phyloP scores from a whole-genome alignment of 2,113 vertebrate species.

The Oxyruncus cristatus region DNA sequence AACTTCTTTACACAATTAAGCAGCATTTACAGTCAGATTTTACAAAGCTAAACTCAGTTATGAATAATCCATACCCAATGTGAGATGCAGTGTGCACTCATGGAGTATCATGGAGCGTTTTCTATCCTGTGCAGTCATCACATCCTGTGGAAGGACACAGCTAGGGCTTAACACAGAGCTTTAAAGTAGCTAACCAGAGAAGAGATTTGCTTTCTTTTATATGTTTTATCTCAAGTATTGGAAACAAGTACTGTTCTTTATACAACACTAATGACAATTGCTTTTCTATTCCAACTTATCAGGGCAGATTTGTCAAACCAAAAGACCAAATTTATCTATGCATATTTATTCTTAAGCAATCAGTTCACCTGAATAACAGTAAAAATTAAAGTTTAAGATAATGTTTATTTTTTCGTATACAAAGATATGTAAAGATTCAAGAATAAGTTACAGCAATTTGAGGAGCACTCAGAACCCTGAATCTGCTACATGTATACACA shows the following conservation, averaged over 20 bases:
- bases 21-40: not conserved
- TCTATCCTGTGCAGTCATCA: not conserved
- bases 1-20: not conserved
- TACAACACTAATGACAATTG: not conserved
- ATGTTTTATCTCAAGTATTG: not conserved
- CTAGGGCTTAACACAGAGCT: not conserved
- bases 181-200: not conserved
- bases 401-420: not conserved
- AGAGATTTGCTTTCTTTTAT: not conserved
- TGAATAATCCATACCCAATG: not conserved
- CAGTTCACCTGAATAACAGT: not conserved
- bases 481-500: not conserved
- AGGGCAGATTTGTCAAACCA: not conserved
- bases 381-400: not conserved
- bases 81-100: not conserved
- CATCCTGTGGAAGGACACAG: not conserved
- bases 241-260: not conserved
- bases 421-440: not conserved
- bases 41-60: not conserved
- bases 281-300: not conserved
- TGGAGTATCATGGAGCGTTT: not conserved
- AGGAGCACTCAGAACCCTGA: not conserved
- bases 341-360: not conserved
- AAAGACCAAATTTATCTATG: not conserved
- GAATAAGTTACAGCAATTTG: not conserved